Evolutionary conservation across 92 coral and sea anemone species (phyloP).

Genomic region (Bergia sp.): DNA sequence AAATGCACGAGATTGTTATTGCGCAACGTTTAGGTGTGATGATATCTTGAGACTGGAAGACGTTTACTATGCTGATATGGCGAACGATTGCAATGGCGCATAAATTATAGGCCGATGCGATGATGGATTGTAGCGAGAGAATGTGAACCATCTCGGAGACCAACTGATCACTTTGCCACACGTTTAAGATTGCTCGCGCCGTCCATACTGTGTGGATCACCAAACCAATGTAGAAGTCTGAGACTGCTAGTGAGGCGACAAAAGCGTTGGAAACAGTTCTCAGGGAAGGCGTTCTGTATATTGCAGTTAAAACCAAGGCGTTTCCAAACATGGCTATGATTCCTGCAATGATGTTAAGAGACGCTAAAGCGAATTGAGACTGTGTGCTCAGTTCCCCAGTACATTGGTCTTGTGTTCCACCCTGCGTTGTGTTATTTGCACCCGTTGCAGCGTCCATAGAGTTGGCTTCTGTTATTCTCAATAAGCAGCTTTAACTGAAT

Average conservation of each 20-base stretch:
- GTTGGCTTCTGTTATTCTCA: not conserved
- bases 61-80: constrained; percentile 55
- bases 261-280: constrained; percentile 59
- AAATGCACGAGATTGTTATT: constrained; percentile 35
- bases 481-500: not conserved
- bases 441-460: not conserved
- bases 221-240: constrained; percentile 60
- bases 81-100: constrained; percentile 65
- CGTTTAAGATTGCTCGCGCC: constrained; percentile 40
- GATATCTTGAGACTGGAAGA: constrained; percentile 41
- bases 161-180: constrained; percentile 31
- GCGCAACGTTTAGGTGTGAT: constrained; percentile 38
- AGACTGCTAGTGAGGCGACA: constrained; percentile 60
- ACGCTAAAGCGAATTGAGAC: not conserved
- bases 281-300: constrained; percentile 52
- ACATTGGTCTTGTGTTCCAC: not conserved
- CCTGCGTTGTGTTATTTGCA: constrained; percentile 3
- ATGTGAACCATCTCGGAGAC: constrained; percentile 40
- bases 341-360: constrained; percentile 46
- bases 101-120: constrained; percentile 59
- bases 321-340: constrained; percentile 56
- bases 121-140: constrained; percentile 57
- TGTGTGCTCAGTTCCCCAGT: constrained; percentile 1
- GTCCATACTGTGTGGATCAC: constrained; percentile 52
- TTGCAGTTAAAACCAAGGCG: constrained; percentile 54